Base-by-base conservation (phyloP, 2,888 invertebrate genomes). In the Drosophila gaucha region DNA sequence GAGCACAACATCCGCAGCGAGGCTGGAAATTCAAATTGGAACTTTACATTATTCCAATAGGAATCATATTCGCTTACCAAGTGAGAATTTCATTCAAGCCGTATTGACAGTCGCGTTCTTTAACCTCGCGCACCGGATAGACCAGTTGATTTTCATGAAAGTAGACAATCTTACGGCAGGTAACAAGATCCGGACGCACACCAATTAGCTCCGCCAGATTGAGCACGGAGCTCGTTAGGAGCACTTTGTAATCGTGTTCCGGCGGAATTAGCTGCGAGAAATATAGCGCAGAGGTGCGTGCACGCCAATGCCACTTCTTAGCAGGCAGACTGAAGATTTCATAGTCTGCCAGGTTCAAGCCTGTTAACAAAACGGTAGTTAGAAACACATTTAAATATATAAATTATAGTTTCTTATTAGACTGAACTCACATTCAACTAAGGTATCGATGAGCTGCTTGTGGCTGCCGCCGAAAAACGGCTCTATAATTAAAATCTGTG, bases 221-320 rank as follows among this genome's bases (percentile, higher is more conserved):
- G 12, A 96, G 89, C 3, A 96, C 95, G 3, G 95, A 95, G 80
- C 95, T 95, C 20, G 94, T 93, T 84, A 96, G 95, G 28, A 96
- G 80, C 38, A 93, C 91, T 74, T 93, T 93, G 90, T 92, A 93
- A 5, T 92, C 90, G 41, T 93, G 92, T 12, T 92, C 85, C 20
- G 80, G 77, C 0, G 95, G 94, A 63, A 96, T 94, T 16, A 90
- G 89, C 82, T 94, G 93, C 1, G 94, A 93, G 68, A 96, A 92
- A 76, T 94, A 93, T 1, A 96, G 90, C 0, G 95, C 94, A 18
- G 94, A 93, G 14, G 94, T 95, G 46, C 96, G 91, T 0, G 96
- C 95, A 57, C 95, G 91, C 96, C 96, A 96, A 78, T 95, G 96
- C 96, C 96, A 96, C 89, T 96, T 96, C 84, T 95, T 95, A 6